A percentile compares a stretch with the other conserved stretches of the same genome.
Conservation (phyloP, 92 coral and sea anemone species). For the Porites divaricata region DNA sequence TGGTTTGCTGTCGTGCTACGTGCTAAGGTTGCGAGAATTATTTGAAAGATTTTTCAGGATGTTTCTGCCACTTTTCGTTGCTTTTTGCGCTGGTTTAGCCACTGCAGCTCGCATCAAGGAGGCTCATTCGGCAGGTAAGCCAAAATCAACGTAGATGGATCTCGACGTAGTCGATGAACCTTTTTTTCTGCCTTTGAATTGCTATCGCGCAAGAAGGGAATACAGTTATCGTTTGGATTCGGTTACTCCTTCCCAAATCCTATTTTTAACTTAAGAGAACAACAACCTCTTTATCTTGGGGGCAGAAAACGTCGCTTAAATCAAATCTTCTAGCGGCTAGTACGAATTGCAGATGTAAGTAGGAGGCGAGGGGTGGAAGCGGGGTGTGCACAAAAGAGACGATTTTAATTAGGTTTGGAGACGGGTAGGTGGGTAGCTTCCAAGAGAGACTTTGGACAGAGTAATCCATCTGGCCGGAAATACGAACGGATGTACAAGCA, state of each 20-base stretch:
- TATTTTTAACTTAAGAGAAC: no score
- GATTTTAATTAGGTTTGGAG: no score
- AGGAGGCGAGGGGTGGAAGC: no score
- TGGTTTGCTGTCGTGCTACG: neutral
- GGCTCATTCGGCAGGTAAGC: constrained; percentile 22
- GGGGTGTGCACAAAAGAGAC: no score
- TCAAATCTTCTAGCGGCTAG: no score
- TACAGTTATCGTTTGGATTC: neutral
- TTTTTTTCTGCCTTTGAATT: neutral
- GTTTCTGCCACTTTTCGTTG: constrained; percentile 2
- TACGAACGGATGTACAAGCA: no score
- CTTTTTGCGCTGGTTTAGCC: constrained; percentile 9
- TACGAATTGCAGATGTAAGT: no score
- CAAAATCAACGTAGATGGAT: neutral
- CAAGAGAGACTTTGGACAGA: no score
- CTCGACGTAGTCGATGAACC: neutral
- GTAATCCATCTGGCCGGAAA: no score
- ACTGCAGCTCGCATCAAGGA: neutral
- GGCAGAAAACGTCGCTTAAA: neutral
- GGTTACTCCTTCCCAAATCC: no score
- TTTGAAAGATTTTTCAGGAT: neutral
- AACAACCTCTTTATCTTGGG: neutral
- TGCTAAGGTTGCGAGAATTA: neutral
- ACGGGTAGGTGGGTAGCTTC: no score
- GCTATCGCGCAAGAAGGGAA: neutral